phyloP scores from a whole-genome alignment of 2,797 vertebrate genomes.

The Crenuchus spilurus region DNA sequence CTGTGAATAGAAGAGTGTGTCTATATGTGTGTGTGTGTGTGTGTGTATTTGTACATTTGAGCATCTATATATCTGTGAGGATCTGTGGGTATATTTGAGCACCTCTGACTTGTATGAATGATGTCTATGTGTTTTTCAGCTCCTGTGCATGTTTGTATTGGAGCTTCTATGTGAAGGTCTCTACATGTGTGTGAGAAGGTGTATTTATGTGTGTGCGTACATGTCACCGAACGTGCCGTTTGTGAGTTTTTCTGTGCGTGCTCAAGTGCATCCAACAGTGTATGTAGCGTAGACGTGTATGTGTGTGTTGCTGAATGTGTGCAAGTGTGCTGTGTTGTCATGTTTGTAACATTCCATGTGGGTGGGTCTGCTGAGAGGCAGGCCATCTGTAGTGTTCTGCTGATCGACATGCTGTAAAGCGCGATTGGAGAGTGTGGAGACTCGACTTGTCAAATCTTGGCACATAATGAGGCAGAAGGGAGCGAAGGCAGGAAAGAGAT shows the following conservation, averaged over 20 bases:
- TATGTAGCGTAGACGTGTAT: constrained; percentile 57
- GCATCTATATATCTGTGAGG: too few species aligned
- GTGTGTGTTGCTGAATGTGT: constrained; percentile 78
- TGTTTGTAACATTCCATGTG: constrained; percentile 84
- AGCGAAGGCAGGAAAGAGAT: constrained; percentile 83
- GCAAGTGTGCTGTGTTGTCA: constrained; percentile 81
- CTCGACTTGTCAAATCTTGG: constrained; percentile 88
- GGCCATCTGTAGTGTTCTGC: constrained; percentile 87
- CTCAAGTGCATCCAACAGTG: constrained; percentile 57
- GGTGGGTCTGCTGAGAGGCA: constrained; percentile 85
- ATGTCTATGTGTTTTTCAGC: too few species aligned
- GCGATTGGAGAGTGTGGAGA: constrained; percentile 83
- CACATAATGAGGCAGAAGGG: constrained; percentile 87
- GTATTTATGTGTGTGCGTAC: constrained; percentile 19
- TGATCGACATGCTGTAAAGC: constrained; percentile 83
- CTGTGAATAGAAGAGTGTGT: neutral
- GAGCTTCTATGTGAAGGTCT: too few species aligned
- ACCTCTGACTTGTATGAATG: too few species aligned
- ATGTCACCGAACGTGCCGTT: constrained; percentile 20
- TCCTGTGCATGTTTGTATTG: too few species aligned
- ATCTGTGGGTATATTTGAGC: too few species aligned
- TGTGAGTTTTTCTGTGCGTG: constrained; percentile 42
- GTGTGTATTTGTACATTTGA: neutral
- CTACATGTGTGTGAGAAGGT: constrained; percentile 44
- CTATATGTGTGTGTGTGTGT: constrained; percentile 29